phyloP scores from a whole-genome alignment of 2,888 invertebrate genomes.

The Pachymerium ferrugineum region DNA sequence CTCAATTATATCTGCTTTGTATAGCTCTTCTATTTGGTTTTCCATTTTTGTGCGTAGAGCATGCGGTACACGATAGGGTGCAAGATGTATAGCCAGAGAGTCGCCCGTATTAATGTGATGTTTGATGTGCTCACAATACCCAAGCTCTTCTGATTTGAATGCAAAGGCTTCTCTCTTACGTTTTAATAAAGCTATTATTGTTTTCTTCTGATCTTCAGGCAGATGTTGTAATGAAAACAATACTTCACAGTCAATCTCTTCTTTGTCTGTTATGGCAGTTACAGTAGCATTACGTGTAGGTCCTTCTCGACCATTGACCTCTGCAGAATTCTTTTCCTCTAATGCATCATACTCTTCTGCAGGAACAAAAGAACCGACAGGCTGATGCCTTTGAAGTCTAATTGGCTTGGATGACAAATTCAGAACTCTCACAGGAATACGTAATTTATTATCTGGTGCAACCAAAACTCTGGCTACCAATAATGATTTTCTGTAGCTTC shows the following conservation, averaged over 20 bases:
- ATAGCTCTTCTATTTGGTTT: not conserved
- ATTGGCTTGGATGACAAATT: not conserved
- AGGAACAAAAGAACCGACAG: not conserved
- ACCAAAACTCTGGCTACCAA: not conserved
- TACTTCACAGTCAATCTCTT: not conserved
- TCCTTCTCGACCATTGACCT: no score
- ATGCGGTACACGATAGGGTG: not conserved
- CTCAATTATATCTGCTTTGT: not conserved
- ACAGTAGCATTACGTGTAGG: no score
- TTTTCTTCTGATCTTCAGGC: not conserved
- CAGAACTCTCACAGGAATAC: not conserved
- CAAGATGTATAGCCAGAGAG: not conserved
- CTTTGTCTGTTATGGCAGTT: not conserved
- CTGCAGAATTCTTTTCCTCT: not conserved
- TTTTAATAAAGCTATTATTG: not conserved
- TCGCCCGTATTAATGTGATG: conserved; percentile 31
- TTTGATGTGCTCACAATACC: not conserved
- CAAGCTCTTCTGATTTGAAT: not conserved
- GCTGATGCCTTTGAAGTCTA: not conserved
- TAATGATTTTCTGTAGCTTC: not conserved
- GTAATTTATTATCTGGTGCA: not conserved
- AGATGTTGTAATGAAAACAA: not conserved
- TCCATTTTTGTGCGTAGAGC: not conserved
- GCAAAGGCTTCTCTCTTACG: not conserved
- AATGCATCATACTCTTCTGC: not conserved